Evolutionary conservation across 2,888 invertebrate genomes (phyloP).

Genomic region (Galeopsomyia nigrocyanea): DNA sequence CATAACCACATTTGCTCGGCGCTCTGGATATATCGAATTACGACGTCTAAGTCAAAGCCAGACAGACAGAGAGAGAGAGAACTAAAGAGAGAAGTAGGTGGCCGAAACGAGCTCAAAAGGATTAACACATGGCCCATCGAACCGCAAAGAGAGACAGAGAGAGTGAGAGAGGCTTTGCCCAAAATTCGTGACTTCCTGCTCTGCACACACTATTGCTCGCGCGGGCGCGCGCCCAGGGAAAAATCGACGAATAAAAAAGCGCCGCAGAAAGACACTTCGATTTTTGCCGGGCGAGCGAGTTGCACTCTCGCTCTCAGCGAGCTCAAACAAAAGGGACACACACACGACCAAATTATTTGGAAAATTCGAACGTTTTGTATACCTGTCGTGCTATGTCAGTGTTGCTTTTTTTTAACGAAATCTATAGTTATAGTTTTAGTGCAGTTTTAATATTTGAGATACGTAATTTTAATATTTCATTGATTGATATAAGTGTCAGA

Average conservation of each 20-base stretch:
- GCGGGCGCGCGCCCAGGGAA: background rate
- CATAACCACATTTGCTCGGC: too few relatives aligned
- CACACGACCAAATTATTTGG: conserved; percentile 62
- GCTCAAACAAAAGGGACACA: conserved; percentile 54
- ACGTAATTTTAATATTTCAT: too few relatives aligned
- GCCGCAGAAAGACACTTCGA: conserved; percentile 19
- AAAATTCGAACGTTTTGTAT: conserved; percentile 56
- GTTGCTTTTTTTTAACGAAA: too few relatives aligned
- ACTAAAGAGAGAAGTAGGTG: conserved; percentile 32
- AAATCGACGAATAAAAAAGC: conserved; percentile 9
- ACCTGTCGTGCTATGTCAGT: too few relatives aligned
- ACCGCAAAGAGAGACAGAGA: conserved; percentile 48
- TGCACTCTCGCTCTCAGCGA: conserved; percentile 36
- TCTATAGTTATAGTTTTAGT: too few relatives aligned
- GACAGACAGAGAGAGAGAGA: too few relatives aligned
- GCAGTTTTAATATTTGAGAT: too few relatives aligned
- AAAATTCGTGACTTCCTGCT: too few relatives aligned
- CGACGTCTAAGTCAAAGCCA: background rate
- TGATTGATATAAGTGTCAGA: too few relatives aligned
- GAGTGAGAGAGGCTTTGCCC: background rate
- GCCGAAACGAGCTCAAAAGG: conserved; percentile 52
- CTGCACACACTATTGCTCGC: too few relatives aligned
- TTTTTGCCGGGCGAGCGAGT: conserved; percentile 49
- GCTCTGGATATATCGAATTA: too few relatives aligned
- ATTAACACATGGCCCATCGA: conserved; percentile 57